Conservation (phyloP, 1,140 invertebrate genomes). For the Neuroterus valhalla region DNA sequence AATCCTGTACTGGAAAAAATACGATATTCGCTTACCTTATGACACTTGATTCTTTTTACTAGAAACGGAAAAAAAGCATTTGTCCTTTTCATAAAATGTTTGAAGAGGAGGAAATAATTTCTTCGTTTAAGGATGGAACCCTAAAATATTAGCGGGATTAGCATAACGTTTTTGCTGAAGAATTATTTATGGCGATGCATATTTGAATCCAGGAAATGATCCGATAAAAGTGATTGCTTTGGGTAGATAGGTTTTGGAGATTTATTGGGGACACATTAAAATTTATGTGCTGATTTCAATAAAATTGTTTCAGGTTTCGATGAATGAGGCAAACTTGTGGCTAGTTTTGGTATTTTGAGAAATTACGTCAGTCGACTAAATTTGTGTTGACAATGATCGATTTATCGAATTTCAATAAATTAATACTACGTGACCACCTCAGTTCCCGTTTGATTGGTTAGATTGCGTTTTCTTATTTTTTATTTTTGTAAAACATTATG, state of each 20-base stretch:
- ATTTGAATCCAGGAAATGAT: slow-evolving; percentile 26
- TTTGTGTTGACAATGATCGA: too few species aligned
- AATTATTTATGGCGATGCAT: slow-evolving; percentile 29
- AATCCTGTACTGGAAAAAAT: neutral
- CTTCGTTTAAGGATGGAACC: slow-evolving; percentile 3
- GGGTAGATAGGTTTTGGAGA: slow-evolving; percentile 4
- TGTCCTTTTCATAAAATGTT: too few species aligned
- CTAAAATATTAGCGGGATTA: slow-evolving; percentile 25
- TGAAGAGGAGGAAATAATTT: neutral
- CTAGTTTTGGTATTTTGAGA: too few species aligned
- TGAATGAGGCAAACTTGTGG: neutral
- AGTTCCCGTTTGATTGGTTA: too few species aligned
- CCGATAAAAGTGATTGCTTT: slow-evolving; percentile 29
- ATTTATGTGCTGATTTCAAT: slow-evolving; percentile 21
- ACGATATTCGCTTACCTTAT: neutral
- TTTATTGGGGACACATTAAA: slow-evolving; percentile 22
- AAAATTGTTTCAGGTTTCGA: slow-evolving; percentile 14
- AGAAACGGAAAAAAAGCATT: too few species aligned
- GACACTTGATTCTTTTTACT: too few species aligned
- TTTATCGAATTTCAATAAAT: too few species aligned
- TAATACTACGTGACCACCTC: too few species aligned
- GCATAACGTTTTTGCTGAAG: slow-evolving; percentile 20
- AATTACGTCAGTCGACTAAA: too few species aligned
- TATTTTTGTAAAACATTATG: too few species aligned
- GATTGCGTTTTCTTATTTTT: too few species aligned